These are phyloP conservation scores for Nysson spinosus DNA, from an alignment of 2,888 invertebrate genomes.

Conservation along the genomic window DNA sequence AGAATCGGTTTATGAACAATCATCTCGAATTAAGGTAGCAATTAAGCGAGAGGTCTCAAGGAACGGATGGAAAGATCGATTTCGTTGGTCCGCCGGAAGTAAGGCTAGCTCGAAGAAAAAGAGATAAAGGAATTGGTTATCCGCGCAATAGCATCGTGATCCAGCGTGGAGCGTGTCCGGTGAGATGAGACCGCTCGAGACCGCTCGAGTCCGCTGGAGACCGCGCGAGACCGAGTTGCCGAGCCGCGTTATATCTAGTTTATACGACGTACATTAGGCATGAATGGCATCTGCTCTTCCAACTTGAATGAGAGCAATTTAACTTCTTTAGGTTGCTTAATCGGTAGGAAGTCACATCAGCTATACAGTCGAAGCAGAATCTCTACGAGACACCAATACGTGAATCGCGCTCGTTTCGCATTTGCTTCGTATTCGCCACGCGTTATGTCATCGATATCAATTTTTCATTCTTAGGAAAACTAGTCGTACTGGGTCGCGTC, in stretches of 20 bases:
- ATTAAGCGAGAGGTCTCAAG: too few relatives aligned
- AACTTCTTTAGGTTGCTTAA: conserved; percentile 78
- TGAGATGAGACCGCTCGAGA: conserved; percentile 37
- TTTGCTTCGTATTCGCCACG: conserved; percentile 32
- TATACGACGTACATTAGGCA: conserved; percentile 78
- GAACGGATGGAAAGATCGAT: too few relatives aligned
- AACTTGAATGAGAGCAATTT: conserved; percentile 78
- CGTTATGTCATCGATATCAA: too few relatives aligned
- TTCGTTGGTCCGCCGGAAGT: too few relatives aligned
- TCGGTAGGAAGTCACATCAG: conserved; percentile 78
- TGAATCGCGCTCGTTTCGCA: conserved; percentile 18
- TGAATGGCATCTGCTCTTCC: conserved; percentile 77
- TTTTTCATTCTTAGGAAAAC: too few relatives aligned
- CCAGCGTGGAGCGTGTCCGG: too few relatives aligned
- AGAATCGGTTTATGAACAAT: too few relatives aligned
- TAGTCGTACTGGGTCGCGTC: too few relatives aligned
- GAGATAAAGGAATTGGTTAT: too few relatives aligned
- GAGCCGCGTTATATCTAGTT: conserved; percentile 77
- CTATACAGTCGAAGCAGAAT: conserved; percentile 58
- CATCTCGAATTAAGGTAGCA: too few relatives aligned
- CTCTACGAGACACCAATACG: conserved; percentile 58
- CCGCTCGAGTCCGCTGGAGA: conserved; percentile 29
- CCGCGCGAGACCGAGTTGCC: conserved; percentile 65
- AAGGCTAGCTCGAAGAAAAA: too few relatives aligned
- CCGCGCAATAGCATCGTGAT: too few relatives aligned